Conservation (phyloP, 2,888 invertebrate genomes). For the Carabus problematicus region DNA sequence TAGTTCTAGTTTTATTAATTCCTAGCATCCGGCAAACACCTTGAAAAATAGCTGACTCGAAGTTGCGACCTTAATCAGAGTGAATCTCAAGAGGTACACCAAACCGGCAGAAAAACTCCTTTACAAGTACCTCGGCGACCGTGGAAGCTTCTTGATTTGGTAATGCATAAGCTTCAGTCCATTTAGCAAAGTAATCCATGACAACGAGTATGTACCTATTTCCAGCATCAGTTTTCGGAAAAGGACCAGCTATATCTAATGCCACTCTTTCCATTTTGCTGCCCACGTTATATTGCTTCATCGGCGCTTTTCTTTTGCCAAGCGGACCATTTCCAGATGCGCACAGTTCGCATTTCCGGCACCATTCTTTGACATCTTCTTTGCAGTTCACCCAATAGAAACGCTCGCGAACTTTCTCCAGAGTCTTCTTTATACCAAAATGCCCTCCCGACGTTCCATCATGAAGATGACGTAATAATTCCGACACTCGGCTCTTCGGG, state of each 20-base stretch:
- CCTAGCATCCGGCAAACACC: slow-evolving; percentile 45
- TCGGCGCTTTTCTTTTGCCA: slow-evolving; percentile 34
- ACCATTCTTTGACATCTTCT: slow-evolving; percentile 47
- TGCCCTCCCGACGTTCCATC: slow-evolving; percentile 48
- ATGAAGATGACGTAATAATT: slow-evolving; percentile 41
- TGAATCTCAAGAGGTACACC: slow-evolving; percentile 39
- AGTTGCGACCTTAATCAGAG: slow-evolving; percentile 50
- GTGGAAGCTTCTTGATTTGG: too few species aligned
- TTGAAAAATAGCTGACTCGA: slow-evolving; percentile 48
- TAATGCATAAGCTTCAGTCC: too few species aligned
- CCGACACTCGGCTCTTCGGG: slow-evolving; percentile 31
- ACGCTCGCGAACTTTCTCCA: slow-evolving; percentile 45
- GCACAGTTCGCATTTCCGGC: slow-evolving; percentile 43
- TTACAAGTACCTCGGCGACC: too few species aligned
- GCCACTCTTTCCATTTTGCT: too few species aligned
- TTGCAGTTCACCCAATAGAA: slow-evolving; percentile 14
- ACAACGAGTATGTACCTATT: too few species aligned
- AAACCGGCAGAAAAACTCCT: too few species aligned
- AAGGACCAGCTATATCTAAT: too few species aligned
- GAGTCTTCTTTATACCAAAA: slow-evolving; percentile 48
- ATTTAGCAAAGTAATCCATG: too few species aligned
- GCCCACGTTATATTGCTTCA: slow-evolving; percentile 43
- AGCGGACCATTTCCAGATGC: slow-evolving; percentile 44
- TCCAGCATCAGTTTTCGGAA: too few species aligned
- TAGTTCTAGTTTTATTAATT: slow-evolving; percentile 48